These are phyloP conservation scores for Heteropelma amictum DNA, from an alignment of 2,888 invertebrate species.

Conservation along the genomic window DNA sequence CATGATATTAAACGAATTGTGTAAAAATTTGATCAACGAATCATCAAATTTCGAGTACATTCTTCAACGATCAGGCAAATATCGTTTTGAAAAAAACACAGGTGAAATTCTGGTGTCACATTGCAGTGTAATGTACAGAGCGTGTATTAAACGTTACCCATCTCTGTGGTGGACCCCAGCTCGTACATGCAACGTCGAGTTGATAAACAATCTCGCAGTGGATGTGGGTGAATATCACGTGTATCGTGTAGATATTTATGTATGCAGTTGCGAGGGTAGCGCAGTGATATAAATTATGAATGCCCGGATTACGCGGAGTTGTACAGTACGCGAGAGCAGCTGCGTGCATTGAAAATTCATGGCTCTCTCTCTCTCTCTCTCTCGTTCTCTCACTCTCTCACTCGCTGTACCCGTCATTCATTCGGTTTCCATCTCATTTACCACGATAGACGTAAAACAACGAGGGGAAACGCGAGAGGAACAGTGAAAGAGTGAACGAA, in stretches of 20 bases:
- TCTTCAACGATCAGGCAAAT: constrained; percentile 4
- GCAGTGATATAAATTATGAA: constrained; percentile 55
- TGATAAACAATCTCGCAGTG: constrained; percentile 49
- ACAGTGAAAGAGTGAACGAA: not conserved
- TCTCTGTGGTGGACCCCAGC: constrained; percentile 18
- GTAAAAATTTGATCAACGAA: not conserved
- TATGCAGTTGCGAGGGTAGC: constrained; percentile 7
- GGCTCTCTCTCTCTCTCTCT: constrained; percentile 26
- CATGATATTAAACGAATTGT: too few species aligned
- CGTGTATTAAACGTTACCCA: not conserved
- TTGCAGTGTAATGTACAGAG: not conserved
- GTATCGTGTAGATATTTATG: constrained; percentile 2
- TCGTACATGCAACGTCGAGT: constrained; percentile 40
- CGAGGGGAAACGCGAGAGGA: constrained; percentile 1
- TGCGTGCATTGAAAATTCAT: constrained; percentile 56
- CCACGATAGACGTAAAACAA: constrained; percentile 51
- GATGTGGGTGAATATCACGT: constrained; percentile 21
- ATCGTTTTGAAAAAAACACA: not conserved
- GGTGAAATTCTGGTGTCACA: constrained; percentile 17
- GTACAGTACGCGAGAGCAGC: constrained; percentile 37
- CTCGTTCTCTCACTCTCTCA: constrained; percentile 2
- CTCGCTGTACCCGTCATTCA: constrained; percentile 40
- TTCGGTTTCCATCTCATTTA: constrained; percentile 51
- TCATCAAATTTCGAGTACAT: not conserved
- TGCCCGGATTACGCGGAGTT: constrained; percentile 48